Base-by-base conservation (phyloP, 2,797 vertebrate species). In the Coilia nasus region DNA sequence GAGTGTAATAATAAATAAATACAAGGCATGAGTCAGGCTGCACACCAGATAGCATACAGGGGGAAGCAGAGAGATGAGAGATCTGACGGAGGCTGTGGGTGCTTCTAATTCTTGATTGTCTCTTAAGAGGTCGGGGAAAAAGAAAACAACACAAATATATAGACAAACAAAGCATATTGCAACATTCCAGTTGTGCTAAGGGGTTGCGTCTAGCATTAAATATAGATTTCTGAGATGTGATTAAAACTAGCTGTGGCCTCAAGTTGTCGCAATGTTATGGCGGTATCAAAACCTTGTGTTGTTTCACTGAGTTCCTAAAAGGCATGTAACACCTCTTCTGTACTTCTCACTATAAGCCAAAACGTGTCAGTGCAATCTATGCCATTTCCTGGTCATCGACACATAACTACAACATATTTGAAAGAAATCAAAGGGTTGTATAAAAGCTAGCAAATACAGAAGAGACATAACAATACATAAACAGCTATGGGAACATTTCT, bases 41-140 rank as follows among this genome's bases (percentile, higher is more conserved):
- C 35, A 78, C 71, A 71, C 71, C 41, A 78, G 44, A 44, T 2
- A 78, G 6, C 12, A 31, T 21, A 1, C 41, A 86, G 62, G 81
- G 81, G 85, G 87, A 84, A 87, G 75, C 87, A 90, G 86, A 71
- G 85, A 12, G 83, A 83, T 87, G 71, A 67, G 50, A 82, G 71
- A 86, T 87, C 85, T 89, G 87, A 90, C 91, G 62, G 88, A 90
- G 87, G 89, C 56, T 84, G 90, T 87, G 35, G 35, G 87, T 85
- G 90, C 91, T 67, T 64, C 90, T 86, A 93, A 75, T 35, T 90
- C 84, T 89, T 91, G 93, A 95, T 95, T 94, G 94, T 95, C 93
- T 80, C 87, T 91, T 88, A 81, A 88, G 90, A 83, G 85, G 35
- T 87, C 89, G 85, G 88, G 90, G 90, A 81, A 92, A 83, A 91